Percentiles rank a stretch among this genome's conserved stretches.
These are phyloP conservation scores for Sinonovacula constricta DNA, from an alignment of 1,140 invertebrate genomes.

Conservation along the genomic window DNA sequence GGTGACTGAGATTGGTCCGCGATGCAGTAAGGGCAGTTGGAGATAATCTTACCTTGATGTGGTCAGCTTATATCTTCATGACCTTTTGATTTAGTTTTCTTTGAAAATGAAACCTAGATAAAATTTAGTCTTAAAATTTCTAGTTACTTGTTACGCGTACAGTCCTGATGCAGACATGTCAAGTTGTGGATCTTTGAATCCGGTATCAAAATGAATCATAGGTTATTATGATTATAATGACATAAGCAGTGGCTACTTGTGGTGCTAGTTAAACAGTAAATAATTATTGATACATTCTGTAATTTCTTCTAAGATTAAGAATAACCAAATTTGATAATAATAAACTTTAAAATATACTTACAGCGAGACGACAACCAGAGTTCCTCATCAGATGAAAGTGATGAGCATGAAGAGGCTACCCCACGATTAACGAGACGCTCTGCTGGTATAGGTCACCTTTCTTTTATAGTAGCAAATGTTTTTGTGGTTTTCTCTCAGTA, in stretches of 20 bases:
- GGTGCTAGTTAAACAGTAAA: not conserved
- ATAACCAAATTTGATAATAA: not conserved
- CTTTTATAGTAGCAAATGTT: not conserved
- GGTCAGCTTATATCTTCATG: too few relatives aligned
- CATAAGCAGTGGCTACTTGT: not conserved
- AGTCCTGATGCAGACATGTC: too few relatives aligned
- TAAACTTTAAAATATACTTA: not conserved
- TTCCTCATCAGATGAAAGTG: slow-evolving; percentile 50
- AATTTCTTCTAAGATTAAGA: not conserved
- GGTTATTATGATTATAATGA: too few relatives aligned
- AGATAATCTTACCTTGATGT: too few relatives aligned
- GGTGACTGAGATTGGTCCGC: too few relatives aligned
- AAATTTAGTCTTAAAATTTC: too few relatives aligned
- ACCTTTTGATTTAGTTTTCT: too few relatives aligned
- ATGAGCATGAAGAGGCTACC: slow-evolving; percentile 45
- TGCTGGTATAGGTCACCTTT: slow-evolving; percentile 39
- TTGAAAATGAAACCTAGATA: too few relatives aligned
- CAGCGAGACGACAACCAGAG: not conserved
- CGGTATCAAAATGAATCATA: too few relatives aligned
- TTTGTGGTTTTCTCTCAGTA: not conserved
- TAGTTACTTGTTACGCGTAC: too few relatives aligned
- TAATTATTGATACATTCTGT: not conserved
- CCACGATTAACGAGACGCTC: slow-evolving; percentile 51
- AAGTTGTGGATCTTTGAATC: too few relatives aligned
- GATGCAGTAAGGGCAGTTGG: too few relatives aligned